Base-by-base conservation (phyloP, 2,888 invertebrate genomes). In the Hedya salicella region DNA sequence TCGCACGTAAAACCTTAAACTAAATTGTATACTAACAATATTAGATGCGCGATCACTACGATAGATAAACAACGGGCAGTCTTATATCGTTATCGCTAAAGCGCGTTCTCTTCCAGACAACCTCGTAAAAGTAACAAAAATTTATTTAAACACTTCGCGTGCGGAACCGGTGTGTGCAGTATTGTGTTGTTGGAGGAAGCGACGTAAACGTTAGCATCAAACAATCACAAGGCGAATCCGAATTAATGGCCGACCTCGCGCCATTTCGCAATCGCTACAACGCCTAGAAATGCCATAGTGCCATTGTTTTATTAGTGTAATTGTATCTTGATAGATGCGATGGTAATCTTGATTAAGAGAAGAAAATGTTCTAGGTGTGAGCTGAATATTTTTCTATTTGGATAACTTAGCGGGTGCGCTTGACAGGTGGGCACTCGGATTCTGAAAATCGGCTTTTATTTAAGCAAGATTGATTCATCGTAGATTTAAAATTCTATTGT, bases 241-340 rank as follows among this genome's bases (percentile, higher is more conserved):
- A 77, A 80, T 78, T 76, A 75, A 80, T 81, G 75, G 69, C 50
- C 71, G 72, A 69, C 85, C 85, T 81, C 81, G 85, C 71, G 78
- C 84, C 72, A 78, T 80, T 79, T 84, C 54, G 71, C 68, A 69
- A 69, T 68, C 64, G 40, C 52, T n/a, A 39, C 39, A 59, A 54
- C 68, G 57, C 61, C 67, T 56, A 54, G 49, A 32, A 42, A 60
- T 54, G 61, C 25, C 65, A 61, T 68, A 62, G 36, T 42, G n/a
- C 56, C 6, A 21, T 54, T 50, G 44, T 67, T 63, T 66, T 66
- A 64, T 61, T 66, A 61, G 54, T 25, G 61, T 66, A 66, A 54
- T 66, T 66, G 61, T 61, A 66, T 54, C 48, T 61, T 60, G 66
- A 66, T 66, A 16, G 66, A 65, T 60, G 13, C 19, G 17, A 49